Base-by-base conservation (phyloP, 1,140 invertebrate genomes). In the Ips nitidus region DNA sequence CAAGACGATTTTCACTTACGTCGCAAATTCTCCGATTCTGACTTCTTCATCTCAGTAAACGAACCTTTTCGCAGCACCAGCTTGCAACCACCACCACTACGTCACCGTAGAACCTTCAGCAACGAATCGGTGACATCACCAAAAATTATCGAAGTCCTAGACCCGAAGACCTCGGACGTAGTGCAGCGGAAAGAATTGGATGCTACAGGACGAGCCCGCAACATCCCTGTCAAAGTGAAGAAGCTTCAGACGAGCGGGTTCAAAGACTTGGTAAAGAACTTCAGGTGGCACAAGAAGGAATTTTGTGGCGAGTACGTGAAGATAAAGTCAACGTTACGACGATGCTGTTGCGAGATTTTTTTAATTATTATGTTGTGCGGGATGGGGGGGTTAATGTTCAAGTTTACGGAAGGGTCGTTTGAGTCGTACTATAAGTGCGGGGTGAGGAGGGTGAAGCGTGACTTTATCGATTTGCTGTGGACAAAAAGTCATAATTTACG, bases 341-440 rank as follows among this genome's bases (percentile, higher is more conserved):
- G 83, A 62, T 93, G 91, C 78, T 76, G 91, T 43, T 84, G 83
- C 53, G 86, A 90, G 72, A 74, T 90, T 2, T 77, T 92, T 3
- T 70, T 92, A 7, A 79, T 91, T 1, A 81, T 91, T 2, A 84
- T 93, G 40, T 85, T 91, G 59, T 90, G 90, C 75, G 91, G 91
- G n/a, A 80, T 91, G 7, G 92, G 91, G 4, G 91, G 88, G 1
- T 82, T 93, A 2, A 80, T 91, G 50, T 94, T 94, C 73, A 87
- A 90, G 52, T 89, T 89, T 71, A 88, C 89, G 3, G 93, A 94
- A 75, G 92, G 92, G 3, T 86, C 88, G 3, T 91, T 93, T 74
- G 93, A 94, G 77, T 86, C 89, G 45, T 91, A 91, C 67, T 94
- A 93, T 80, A 94, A 94, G 82, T 94, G 93, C 75, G 90, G 91